phyloP scores from a whole-genome alignment of 2,113 vertebrate genomes.

The Tympanuchus pallidicinctus region DNA sequence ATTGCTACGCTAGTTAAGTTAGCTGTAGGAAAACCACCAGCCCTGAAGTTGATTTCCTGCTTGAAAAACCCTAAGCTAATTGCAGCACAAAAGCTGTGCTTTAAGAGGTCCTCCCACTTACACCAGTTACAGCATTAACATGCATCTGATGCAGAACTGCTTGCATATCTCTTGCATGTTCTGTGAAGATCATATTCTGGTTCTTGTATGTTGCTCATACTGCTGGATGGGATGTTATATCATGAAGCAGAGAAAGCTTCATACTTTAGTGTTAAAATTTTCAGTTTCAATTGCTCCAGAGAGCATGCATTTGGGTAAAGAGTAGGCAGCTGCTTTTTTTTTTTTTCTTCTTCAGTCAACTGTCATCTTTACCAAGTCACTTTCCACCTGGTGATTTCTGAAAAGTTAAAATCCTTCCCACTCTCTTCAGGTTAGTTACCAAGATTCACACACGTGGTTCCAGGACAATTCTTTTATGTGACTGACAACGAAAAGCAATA shows the following conservation, averaged over 20 bases:
- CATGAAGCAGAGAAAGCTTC: neutral
- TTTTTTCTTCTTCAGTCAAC: neutral
- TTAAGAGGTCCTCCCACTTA: conserved; percentile 43
- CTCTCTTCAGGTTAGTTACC: neutral
- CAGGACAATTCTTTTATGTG: neutral
- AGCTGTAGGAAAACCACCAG: conserved; percentile 73
- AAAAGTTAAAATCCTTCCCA: conserved; percentile 39
- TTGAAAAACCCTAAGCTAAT: conserved; percentile 69
- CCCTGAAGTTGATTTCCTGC: conserved; percentile 77
- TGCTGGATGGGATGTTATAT: neutral
- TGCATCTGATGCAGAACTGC: neutral
- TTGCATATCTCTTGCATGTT: neutral
- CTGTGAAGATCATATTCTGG: neutral
- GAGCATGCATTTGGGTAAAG: neutral
- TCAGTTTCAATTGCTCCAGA: conserved; percentile 10
- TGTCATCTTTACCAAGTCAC: conserved; percentile 12
- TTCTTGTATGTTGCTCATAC: neutral
- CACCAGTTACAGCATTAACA: neutral
- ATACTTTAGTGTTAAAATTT: neutral
- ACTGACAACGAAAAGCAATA: neutral
- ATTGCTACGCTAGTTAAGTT: conserved; percentile 53
- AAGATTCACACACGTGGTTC: neutral
- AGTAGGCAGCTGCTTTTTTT: conserved; percentile 10
- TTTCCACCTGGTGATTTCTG: neutral
- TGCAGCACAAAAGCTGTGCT: conserved; percentile 58